phyloP scores from a whole-genome alignment of 2,797 vertebrate species.

The Buphagus erythrorhynchus region DNA sequence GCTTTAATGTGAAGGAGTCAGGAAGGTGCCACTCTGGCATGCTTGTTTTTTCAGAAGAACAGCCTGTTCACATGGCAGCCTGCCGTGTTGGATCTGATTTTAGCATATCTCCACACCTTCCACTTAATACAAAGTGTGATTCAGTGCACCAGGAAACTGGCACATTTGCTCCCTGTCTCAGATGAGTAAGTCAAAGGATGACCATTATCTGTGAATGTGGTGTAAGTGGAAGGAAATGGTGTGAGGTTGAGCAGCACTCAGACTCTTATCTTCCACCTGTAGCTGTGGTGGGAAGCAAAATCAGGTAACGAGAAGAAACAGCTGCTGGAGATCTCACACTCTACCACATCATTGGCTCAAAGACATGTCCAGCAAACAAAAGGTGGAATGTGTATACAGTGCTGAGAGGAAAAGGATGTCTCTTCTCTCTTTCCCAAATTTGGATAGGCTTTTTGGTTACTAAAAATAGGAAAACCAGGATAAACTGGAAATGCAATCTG shows the following conservation, averaged over 20 bases:
- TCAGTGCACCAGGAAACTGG: neutral
- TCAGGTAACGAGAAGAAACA: constrained; percentile 30
- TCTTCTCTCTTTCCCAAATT: neutral
- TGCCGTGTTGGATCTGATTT: neutral
- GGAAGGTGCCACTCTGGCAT: neutral
- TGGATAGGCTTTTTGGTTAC: neutral
- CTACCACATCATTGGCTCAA: neutral
- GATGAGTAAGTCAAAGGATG: constrained; percentile 4
- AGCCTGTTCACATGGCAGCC: neutral
- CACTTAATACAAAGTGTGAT: neutral
- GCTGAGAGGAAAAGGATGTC: neutral
- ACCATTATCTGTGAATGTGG: neutral
- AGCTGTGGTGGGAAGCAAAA: neutral
- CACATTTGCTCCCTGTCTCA: neutral
- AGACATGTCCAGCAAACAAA: neutral
- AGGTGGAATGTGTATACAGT: neutral
- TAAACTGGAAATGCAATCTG: neutral
- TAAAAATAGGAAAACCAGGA: constrained; percentile 27
- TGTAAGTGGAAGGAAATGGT: constrained; percentile 4
- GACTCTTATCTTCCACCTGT: constrained; percentile 28
- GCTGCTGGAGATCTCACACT: neutral
- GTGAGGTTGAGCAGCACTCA: neutral
- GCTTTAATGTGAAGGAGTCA: neutral
- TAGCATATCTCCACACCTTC: neutral
- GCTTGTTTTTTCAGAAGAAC: neutral